Conservation (phyloP, 2,113 vertebrate genomes). For the Brachirus orientalis region DNA sequence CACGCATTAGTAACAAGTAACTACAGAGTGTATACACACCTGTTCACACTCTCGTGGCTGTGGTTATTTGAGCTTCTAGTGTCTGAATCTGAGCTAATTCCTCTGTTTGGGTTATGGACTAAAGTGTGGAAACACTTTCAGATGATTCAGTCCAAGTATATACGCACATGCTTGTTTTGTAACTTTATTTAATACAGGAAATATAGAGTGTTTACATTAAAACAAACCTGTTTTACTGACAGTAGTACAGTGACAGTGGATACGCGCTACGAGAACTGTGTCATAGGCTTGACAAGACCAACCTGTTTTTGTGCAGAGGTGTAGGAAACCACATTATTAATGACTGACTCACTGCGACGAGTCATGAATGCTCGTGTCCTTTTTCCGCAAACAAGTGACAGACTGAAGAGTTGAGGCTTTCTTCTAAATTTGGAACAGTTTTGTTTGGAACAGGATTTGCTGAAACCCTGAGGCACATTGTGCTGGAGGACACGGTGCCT, state of each 20-base stretch:
- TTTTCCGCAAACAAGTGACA: slow-evolving; percentile 61
- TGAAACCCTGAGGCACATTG: slow-evolving; percentile 9
- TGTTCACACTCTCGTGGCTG: neutral
- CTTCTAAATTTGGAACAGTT: slow-evolving; percentile 47
- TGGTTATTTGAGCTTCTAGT: neutral
- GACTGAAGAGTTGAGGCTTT: slow-evolving; percentile 44
- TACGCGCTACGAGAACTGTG: slow-evolving; percentile 26
- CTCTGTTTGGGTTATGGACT: no score
- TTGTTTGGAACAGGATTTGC: slow-evolving; percentile 15
- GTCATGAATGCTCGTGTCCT: slow-evolving; percentile 58
- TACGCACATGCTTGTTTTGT: neutral
- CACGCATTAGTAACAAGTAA: slow-evolving; percentile 32
- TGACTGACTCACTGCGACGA: slow-evolving; percentile 75
- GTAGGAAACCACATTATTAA: slow-evolving; percentile 72
- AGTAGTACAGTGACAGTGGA: neutral
- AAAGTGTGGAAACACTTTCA: neutral
- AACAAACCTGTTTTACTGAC: neutral
- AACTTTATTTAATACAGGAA: neutral
- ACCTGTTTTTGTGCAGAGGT: slow-evolving; percentile 81
- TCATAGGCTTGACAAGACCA: slow-evolving; percentile 76
- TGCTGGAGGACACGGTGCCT: neutral
- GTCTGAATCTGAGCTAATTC: slow-evolving; percentile 8
- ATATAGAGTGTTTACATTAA: neutral
- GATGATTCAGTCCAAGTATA: neutral
- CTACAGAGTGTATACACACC: neutral